A percentile compares a stretch with the other conserved stretches of the same genome.
These are phyloP conservation scores for Bryconaethiops microstoma DNA, from an alignment of 2,797 vertebrate species.

Conservation along the genomic window DNA sequence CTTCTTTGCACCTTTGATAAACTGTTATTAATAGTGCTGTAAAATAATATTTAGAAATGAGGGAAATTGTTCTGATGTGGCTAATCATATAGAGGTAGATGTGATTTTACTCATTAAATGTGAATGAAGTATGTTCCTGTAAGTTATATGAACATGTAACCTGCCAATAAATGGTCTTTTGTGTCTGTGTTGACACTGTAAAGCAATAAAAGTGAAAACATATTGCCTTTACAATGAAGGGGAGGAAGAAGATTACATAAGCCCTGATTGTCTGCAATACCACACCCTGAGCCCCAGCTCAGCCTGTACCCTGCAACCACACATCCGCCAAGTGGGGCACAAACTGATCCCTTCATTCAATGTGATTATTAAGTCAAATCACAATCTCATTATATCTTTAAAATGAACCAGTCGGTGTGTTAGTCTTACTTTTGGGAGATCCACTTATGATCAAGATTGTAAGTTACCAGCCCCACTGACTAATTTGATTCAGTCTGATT, in stretches of 20 bases:
- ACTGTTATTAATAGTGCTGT: neutral
- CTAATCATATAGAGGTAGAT: neutral
- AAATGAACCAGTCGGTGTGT: conserved; percentile 4
- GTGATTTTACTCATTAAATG: neutral
- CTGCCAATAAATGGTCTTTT: neutral
- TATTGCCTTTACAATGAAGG: conserved; percentile 40
- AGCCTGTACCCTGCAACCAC: conserved; percentile 30
- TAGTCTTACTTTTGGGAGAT: neutral
- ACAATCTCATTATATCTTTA: neutral
- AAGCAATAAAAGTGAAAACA: conserved; percentile 15
- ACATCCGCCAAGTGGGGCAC: conserved; percentile 36
- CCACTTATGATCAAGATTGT: neutral
- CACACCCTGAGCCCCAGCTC: conserved; percentile 52
- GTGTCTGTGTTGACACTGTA: neutral
- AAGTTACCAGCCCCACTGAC: neutral
- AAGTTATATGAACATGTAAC: neutral
- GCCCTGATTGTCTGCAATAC: conserved; percentile 55
- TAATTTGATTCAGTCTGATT: neutral
- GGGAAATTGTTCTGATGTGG: neutral
- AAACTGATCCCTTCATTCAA: conserved; percentile 3
- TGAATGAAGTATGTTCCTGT: neutral
- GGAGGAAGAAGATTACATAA: conserved; percentile 51
- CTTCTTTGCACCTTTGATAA: neutral
- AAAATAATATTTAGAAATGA: neutral
- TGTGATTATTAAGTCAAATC: conserved; percentile 18